Evolutionary conservation across 2,888 invertebrate species (phyloP).

Genomic region (Xylota segnis): DNA sequence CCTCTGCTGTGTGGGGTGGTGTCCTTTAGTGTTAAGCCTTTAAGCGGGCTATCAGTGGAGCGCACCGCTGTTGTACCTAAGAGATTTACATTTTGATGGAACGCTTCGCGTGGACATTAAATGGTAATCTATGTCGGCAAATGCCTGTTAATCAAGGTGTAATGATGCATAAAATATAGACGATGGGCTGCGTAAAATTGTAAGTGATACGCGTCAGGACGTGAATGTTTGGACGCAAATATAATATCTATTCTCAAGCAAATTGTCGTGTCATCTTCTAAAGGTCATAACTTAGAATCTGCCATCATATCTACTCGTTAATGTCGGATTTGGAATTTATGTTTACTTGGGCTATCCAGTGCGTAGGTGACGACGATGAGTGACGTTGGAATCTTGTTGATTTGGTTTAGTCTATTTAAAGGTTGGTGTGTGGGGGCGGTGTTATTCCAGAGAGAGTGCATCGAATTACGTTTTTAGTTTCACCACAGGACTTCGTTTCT

Average conservation of each 20-base stretch:
- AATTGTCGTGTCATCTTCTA: neutral
- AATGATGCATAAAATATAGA: conserved; percentile 21
- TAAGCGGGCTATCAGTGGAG: conserved; percentile 13
- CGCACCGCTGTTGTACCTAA: conserved; percentile 4
- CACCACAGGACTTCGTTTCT: too few species aligned
- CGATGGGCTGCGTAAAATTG: neutral
- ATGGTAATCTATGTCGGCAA: conserved; percentile 24
- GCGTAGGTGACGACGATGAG: neutral
- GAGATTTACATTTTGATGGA: conserved; percentile 34
- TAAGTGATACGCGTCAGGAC: neutral
- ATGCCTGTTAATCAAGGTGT: conserved; percentile 34
- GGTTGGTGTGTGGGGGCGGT: too few species aligned
- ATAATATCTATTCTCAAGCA: neutral
- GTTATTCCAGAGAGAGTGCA: too few species aligned
- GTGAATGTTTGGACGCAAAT: neutral
- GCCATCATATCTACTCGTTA: too few species aligned
- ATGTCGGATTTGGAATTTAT: neutral
- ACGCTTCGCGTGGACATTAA: conserved; percentile 8
- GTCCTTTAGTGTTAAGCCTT: conserved; percentile 7
- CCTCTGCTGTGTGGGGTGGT: neutral
- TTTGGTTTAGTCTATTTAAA: neutral
- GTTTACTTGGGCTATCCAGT: too few species aligned
- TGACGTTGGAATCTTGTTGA: neutral
- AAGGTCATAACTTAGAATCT: neutral
- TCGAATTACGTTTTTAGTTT: too few species aligned